Evolutionary conservation across 1,140 invertebrate species (phyloP), one percentile per base, ranked within the genome.

Genomic region (Hetaerina americana): DNA sequence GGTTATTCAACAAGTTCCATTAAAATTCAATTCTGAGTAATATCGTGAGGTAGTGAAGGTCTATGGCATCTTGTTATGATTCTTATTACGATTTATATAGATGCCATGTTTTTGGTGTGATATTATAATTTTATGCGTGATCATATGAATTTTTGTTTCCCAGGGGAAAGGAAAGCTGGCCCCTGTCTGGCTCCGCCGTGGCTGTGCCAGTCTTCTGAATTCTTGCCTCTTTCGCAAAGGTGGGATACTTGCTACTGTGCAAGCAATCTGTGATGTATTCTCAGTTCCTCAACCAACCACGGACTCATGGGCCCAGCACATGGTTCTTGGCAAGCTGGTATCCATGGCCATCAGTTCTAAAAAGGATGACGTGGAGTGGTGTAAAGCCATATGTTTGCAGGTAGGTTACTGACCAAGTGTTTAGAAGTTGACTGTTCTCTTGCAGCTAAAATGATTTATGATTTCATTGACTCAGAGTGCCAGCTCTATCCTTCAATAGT

Each of bases 151-250:
- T 10, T 25, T 66, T 49, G 22, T 68, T 57, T 57, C 26, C 66
- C 27, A 66, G 70, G 26, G 69, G 29, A 66, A 71, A 66, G 67
- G 70, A 73, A 70, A 29, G n/a, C 69, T 28, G 24, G 72, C 86
- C 40, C 89, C 89, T 24, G 76, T 76, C 6, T 92, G 90, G 87
- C 81, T 90, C 66, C 85, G 84, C 75, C 81, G 79, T 78, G 78
- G 82, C n/a, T 85, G 89, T 74, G 82, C 83, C 68, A 83, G 84
- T 69, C 85, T 87, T 75, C 78, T 92, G 73, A 85, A 85, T 28
- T 76, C 82, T 25, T 82, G 83, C 70, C 79, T 92, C 25, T 77
- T 84, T 66, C 78, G 82, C 74, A 77, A 85, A 0, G 84, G 86
- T 77, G 90, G 90, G 10, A 79, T 90, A 31, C 72, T 84, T 25